Base-by-base conservation (phyloP, 2,888 invertebrate genomes). In the Limnephilus rhombicus region DNA sequence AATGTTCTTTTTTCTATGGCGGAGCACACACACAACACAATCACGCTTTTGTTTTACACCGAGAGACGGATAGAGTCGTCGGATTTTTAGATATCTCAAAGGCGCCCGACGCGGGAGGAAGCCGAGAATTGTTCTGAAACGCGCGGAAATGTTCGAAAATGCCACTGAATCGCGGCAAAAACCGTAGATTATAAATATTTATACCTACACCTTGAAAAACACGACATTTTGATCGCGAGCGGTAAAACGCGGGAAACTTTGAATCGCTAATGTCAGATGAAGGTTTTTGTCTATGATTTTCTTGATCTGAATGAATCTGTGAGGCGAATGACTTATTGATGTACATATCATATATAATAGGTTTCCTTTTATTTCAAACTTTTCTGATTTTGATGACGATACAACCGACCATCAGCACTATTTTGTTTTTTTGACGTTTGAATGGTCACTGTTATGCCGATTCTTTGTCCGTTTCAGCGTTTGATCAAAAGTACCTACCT, bases 81-180 rank as follows among this genome's bases (percentile, higher is more conserved):
- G 31, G 31, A 37, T 83, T 83, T 83, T 31, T 83, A 31, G 53
- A 53, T 34, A 15, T 24, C 15, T 83, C 82, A 83, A 83, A 83
- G 82, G 82, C 4, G 34, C 34, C 82, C 82, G 82, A 82, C 82
- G 31, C 82, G 29, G 31, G 82, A 83, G 82, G 82, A 37, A 83
- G 82, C 34, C 31, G 34, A 18, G 82, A 83, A 83, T 34, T 37
- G 18, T 83, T 37, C 31, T 34, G 34, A 83, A 34, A 37, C 31
- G 82, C 82, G 82, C 82, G 82, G 82, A 37, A 83, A 83, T 31
- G 82, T 83, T 83, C 34, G 82, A 4, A 29, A 83, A 83, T 37
- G 82, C 82, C 82, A 34, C 34, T 13, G 7, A 68, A 68, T 24
- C 68, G 68, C 68, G 68, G 68, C 68, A 68, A 68, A 68, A n/a